Evolutionary conservation across 2,888 invertebrate genomes (phyloP).

Genomic region (Formica aserva): DNA sequence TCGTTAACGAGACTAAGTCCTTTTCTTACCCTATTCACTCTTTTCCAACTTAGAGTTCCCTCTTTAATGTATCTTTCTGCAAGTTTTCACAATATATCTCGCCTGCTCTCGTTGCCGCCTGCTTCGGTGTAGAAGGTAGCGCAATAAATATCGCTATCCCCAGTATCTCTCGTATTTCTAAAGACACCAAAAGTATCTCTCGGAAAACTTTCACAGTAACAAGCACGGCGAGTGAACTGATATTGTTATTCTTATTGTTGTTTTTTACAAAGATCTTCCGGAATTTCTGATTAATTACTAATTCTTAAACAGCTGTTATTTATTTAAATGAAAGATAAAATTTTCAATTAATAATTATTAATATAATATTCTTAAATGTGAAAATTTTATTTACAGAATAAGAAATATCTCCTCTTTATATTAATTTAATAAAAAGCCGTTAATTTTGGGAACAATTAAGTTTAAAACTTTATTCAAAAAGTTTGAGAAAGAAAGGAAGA

Average conservation of each 20-base stretch:
- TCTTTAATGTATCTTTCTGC: slow-evolving; percentile 71
- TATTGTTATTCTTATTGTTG: slow-evolving; percentile 1
- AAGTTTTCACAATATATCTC: slow-evolving; percentile 69
- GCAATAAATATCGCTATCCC: slow-evolving; percentile 44
- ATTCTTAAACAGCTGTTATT: background rate
- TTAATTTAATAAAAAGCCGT: background rate
- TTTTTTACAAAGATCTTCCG: background rate
- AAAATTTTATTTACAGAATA: background rate
- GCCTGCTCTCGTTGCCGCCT: slow-evolving; percentile 47
- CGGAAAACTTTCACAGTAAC: slow-evolving; percentile 33
- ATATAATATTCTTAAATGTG: background rate
- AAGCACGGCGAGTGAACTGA: slow-evolving; percentile 2
- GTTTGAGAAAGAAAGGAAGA: background rate
- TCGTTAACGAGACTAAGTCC: slow-evolving; percentile 35
- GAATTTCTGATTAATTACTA: slow-evolving; percentile 5
- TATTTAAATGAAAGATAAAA: slow-evolving; percentile 4
- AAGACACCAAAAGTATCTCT: slow-evolving; percentile 37
- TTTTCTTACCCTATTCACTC: slow-evolving; percentile 56
- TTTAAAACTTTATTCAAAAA: background rate
- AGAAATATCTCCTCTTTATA: background rate
- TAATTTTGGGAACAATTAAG: background rate
- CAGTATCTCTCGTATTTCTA: slow-evolving; percentile 40
- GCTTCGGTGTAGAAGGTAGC: slow-evolving; percentile 36
- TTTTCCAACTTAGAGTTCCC: slow-evolving; percentile 51
- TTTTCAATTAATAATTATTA: background rate